Base-by-base conservation (phyloP, 2,113 vertebrate species). In the Macrotus californicus region DNA sequence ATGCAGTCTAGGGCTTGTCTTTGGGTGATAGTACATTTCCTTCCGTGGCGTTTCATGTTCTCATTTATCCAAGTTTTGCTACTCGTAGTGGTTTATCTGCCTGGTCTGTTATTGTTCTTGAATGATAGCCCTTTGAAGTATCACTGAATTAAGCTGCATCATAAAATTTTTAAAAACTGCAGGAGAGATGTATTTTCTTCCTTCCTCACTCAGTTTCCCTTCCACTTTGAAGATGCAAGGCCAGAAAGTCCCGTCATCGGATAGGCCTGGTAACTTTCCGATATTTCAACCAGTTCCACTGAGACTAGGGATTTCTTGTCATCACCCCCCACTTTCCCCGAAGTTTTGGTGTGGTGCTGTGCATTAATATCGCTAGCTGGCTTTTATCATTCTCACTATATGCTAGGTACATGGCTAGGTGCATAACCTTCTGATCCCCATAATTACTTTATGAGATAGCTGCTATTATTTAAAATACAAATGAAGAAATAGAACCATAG, bases 401-500 rank as follows among this genome's bases (percentile, higher is more conserved):
- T 89, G 29, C 66, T 46, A 59, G 26, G 16, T 67, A 34, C 22
- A 13, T 39, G 21, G 15, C 50, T 54, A 70, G 64, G 10, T 73
- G 22, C 36, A 48, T 67, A 75, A 67, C 41, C 64, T 41, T 89
- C 43, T 91, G 24, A 83, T 79, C 1, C 4, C 43, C 26, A n/a
- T 69, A 64, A 72, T 90, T 75, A 52, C 31, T 69, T 80, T 77
- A 54, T 87, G 48, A 50, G 22, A 52, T 18, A 95, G 87, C 15
- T 88, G 29, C 76, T 84, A 0, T 93, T 86, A 93, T 46, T 91
- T 92, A 81, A 70, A 82, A 75, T 79, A 80, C 8, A 85, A 73
- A 59, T 48, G 34, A 89, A 75, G 64, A 94, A 72, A 48, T 59
- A 54, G 41, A 84, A 46, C 8, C 34, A 34, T 69, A 61, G 36